phyloP scores from a whole-genome alignment of 1,140 invertebrate genomes.

The Ridgeia piscesae region DNA sequence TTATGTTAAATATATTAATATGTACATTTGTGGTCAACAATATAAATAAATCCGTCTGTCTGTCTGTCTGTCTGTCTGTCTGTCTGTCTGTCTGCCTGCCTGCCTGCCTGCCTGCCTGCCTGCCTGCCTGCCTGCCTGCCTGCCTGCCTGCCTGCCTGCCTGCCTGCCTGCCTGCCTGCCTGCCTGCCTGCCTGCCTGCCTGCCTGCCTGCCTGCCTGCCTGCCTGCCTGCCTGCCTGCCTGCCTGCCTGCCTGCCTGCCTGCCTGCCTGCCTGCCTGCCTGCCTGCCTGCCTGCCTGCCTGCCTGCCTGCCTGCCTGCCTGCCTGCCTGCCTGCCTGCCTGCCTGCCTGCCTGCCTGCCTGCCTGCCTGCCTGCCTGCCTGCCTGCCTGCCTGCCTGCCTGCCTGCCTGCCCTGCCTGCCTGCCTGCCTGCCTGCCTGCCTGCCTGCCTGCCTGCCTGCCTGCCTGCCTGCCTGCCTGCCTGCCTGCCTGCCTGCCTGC shows the following conservation, averaged over 20 bases:
- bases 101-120: background rate
- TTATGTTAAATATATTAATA: too few species aligned
- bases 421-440: conserved; percentile 12
- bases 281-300: too few species aligned
- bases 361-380: background rate
- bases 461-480: too few species aligned
- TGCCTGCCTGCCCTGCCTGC: conserved; percentile 16
- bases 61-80: background rate
- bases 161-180: too few species aligned
- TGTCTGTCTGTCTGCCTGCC: background rate
- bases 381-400: conserved; percentile 16
- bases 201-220: conserved; percentile 9
- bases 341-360: background rate
- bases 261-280: background rate
- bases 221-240: conserved; percentile 6
- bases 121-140: background rate
- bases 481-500: too few species aligned
- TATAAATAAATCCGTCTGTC: too few species aligned
- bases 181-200: too few species aligned
- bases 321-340: background rate
- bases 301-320: background rate
- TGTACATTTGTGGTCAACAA: too few species aligned
- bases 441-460: conserved; percentile 9
- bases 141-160: too few species aligned
- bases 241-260: conserved; percentile 14